Conservation (phyloP, 2,888 invertebrate species). For the Ochropleura leucogaster region DNA sequence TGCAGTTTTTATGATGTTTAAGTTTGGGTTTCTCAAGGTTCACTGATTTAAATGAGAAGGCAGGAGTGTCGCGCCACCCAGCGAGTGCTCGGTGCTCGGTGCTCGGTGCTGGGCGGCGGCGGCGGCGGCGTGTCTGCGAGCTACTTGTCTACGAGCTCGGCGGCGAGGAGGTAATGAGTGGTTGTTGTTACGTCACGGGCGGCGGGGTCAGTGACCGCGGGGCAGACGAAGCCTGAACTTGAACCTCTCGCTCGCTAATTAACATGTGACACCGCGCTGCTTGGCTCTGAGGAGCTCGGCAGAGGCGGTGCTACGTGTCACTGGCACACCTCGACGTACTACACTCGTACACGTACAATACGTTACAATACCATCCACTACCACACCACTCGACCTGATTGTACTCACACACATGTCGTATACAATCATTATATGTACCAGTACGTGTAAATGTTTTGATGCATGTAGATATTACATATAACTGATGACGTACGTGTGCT, state of each 20-base stretch:
- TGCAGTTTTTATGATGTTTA: constrained; percentile 61
- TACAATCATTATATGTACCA: neutral
- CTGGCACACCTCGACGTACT: neutral
- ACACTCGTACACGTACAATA: neutral
- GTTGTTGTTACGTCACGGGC: constrained; percentile 67
- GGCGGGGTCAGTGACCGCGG: constrained; percentile 73
- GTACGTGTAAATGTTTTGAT: too few species aligned
- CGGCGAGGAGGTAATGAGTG: constrained; percentile 54
- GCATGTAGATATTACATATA: too few species aligned
- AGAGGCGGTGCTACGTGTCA: neutral
- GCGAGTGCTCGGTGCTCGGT: neutral
- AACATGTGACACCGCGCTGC: constrained; percentile 59
- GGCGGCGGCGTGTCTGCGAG: neutral
- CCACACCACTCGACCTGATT: neutral
- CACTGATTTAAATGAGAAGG: constrained; percentile 60
- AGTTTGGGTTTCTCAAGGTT: constrained; percentile 57
- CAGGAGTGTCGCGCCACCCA: constrained; percentile 31
- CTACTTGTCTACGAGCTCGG: constrained; percentile 3
- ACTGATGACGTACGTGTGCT: too few species aligned
- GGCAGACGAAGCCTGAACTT: constrained; percentile 73
- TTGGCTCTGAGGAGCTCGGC: neutral
- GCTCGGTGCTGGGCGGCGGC: constrained; percentile 17
- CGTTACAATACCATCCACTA: neutral
- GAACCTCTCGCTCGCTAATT: constrained; percentile 72
- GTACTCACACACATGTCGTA: neutral